Evolutionary conservation across 2,888 invertebrate genomes (phyloP), one percentile per base, ranked within the genome.

Genomic region (Magallana nippona): DNA sequence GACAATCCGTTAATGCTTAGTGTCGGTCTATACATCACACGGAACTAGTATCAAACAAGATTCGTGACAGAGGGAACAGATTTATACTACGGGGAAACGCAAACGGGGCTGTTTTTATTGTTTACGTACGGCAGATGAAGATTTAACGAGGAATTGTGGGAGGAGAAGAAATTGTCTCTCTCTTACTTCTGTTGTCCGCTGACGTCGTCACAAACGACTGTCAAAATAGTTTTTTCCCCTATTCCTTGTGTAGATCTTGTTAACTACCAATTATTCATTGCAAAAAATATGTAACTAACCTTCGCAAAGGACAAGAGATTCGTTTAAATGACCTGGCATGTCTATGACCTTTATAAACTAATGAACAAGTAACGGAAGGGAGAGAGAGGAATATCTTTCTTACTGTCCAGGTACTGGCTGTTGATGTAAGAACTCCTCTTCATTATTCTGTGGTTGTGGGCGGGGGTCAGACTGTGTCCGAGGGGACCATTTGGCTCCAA

Each of bases 401-500:
- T 44, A 44, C 44, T 44, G 44, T 44, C 44, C 44, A 44, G 44
- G 44, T 32, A 84, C 84, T 84, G 57, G 81, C 84, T 81, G 58
- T 55, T 32, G 22, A 60, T 32, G 13, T 78, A 81, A 10, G 81
- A 78, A 58, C 85, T 85, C 56, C 85, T 56, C 71, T 85, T 85
- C 22, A 55, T 71, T 44, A 85, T 56, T 55, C 82, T 78, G 77
- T 85, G 85, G 44, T 79, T 78, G 15, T 58, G 80, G 22, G 60
- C 44, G 19, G 83, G 81, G 10, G 78, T 78, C 1, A 85, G 13
- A 10, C 15, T 82, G 32, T 85, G 82, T 15, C 83, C 55, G 17
- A 83, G 57, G n/a, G 71, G 63, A 22, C 83, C 79, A 56, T 63
- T 63, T 13, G 88, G 89, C 44, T 85, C 83, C 32, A 87, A 58